A percentile compares a stretch with the other conserved stretches of the same genome.
Evolutionary conservation across 1,140 invertebrate species (phyloP).

Genomic region (Aphidius ervi): DNA sequence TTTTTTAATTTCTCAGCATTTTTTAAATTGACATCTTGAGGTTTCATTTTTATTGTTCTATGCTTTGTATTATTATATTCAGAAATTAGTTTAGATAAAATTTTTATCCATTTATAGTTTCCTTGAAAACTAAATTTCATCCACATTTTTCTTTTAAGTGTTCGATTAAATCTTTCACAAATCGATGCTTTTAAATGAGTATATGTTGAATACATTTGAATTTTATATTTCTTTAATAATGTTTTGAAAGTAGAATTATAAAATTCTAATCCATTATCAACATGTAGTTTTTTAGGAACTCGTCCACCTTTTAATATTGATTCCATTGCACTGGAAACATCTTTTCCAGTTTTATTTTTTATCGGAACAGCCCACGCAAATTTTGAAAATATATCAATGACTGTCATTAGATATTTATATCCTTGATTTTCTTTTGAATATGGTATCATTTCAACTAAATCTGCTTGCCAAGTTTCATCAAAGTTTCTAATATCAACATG

Average conservation of each 20-base stretch:
- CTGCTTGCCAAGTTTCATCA: background rate
- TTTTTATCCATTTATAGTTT: constrained; percentile 34
- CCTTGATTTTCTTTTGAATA: constrained; percentile 14
- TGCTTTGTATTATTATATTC: too few species aligned
- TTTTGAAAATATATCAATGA: constrained; percentile 23
- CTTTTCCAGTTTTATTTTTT: constrained; percentile 15
- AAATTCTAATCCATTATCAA: constrained; percentile 17
- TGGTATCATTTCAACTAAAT: constrained; percentile 11
- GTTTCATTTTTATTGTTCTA: too few species aligned
- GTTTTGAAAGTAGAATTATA: constrained; percentile 9
- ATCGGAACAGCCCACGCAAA: constrained; percentile 21
- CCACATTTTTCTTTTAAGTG: constrained; percentile 44
- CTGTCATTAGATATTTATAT: constrained; percentile 20
- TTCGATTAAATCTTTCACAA: constrained; percentile 46
- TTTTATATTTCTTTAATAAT: background rate
- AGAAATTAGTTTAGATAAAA: background rate
- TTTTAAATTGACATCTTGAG: too few species aligned
- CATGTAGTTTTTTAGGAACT: constrained; percentile 19
- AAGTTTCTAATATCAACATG: constrained; percentile 9
- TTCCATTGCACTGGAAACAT: constrained; percentile 16
- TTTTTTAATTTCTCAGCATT: too few species aligned
- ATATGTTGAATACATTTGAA: constrained; percentile 26
- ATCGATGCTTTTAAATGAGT: constrained; percentile 43
- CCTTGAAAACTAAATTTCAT: constrained; percentile 37
- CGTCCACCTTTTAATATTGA: constrained; percentile 3